A percentile compares a stretch with the other conserved stretches of the same genome.
Conservation (phyloP, 2,888 invertebrate genomes). For the Timema podura region DNA sequence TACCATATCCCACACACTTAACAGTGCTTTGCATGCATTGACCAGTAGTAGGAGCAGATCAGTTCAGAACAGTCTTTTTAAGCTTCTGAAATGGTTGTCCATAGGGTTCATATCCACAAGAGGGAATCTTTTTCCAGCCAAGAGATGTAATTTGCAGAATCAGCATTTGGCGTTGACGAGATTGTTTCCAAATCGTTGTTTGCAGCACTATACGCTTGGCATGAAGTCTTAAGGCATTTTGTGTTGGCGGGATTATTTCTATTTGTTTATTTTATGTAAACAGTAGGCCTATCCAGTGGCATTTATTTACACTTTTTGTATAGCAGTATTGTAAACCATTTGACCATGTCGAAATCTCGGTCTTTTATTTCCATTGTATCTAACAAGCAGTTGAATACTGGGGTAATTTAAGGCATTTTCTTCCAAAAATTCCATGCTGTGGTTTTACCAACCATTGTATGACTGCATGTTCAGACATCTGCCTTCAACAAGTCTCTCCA, state of each 20-base stretch:
- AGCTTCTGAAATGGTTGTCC: slow-evolving; percentile 1
- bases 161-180: neutral
- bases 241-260: too few species aligned
- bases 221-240: too few species aligned
- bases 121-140: neutral
- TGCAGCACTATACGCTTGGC: too few species aligned
- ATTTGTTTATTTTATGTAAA: too few species aligned
- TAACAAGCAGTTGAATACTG: slow-evolving; percentile 1
- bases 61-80: too few species aligned
- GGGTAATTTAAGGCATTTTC: neutral
- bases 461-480: too few species aligned
- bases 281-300: too few species aligned
- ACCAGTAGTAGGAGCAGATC: too few species aligned
- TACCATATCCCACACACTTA: too few species aligned
- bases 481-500: too few species aligned
- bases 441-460: neutral
- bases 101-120: neutral
- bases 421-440: neutral
- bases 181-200: too few species aligned
- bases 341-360: neutral
- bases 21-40: too few species aligned
- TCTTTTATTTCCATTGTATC: neutral
- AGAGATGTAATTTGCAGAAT: neutral
- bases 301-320: neutral
- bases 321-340: neutral